These are phyloP conservation scores for Laothoe populi DNA, from an alignment of 2,888 invertebrate genomes.

Conservation along the genomic window DNA sequence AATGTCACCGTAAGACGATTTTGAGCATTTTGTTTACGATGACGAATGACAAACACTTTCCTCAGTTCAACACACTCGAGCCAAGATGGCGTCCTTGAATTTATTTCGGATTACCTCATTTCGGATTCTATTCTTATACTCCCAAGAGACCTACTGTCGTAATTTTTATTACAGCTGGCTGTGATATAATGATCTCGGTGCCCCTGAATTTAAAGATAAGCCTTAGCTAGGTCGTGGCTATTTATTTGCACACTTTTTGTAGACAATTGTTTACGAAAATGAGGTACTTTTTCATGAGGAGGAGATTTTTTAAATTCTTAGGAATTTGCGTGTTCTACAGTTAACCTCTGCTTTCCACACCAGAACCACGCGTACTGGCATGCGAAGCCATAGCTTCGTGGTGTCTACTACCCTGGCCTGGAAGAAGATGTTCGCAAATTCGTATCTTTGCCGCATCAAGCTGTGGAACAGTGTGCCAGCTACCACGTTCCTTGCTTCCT, in stretches of 20 bases:
- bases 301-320: too few relatives aligned
- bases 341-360: too few relatives aligned
- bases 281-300: too few relatives aligned
- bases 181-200: background rate
- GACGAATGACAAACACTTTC: constrained; percentile 11
- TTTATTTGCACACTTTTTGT: background rate
- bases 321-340: too few relatives aligned
- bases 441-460: too few relatives aligned
- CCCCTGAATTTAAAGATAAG: constrained; percentile 10
- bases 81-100: constrained; percentile 9
- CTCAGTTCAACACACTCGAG: constrained; percentile 4
- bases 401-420: too few relatives aligned
- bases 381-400: too few relatives aligned
- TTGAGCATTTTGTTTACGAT: constrained; percentile 3
- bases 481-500: too few relatives aligned
- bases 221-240: background rate
- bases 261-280: background rate
- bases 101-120: constrained; percentile 11
- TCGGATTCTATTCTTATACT: constrained; percentile 10
- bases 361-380: too few relatives aligned
- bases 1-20: background rate
- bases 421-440: too few relatives aligned
- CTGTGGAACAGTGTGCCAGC: too few relatives aligned
- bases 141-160: constrained; percentile 1
- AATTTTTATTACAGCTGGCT: background rate